phyloP scores from a whole-genome alignment of 1,140 invertebrate genomes.

The Diploscapter pachys region DNA sequence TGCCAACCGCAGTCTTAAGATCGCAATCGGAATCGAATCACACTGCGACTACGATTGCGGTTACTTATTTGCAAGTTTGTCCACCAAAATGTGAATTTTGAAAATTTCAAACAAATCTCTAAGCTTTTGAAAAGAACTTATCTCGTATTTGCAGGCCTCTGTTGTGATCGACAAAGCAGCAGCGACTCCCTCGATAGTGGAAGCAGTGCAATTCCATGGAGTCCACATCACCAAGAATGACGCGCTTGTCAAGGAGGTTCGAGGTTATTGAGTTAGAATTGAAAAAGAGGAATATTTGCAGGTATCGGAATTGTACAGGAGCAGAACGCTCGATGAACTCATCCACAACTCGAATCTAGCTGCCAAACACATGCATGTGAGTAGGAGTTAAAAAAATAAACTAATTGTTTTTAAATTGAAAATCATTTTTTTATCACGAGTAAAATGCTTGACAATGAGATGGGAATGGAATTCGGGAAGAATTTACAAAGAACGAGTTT shows the following conservation, averaged over 20 bases:
- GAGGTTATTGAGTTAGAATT: too few species aligned
- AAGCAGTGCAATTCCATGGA: slow-evolving; percentile 50
- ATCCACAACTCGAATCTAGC: slow-evolving; percentile 47
- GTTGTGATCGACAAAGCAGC: slow-evolving; percentile 21
- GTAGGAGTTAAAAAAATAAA: too few species aligned
- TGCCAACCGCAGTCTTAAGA: too few species aligned
- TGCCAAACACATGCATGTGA: slow-evolving; percentile 46
- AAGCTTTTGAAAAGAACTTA: too few species aligned
- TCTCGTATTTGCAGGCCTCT: not conserved
- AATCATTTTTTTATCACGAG: too few species aligned
- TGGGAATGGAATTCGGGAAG: too few species aligned
- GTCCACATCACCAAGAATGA: slow-evolving; percentile 45
- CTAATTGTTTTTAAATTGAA: not conserved
- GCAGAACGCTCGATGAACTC: slow-evolving; percentile 47
- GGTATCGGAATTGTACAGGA: slow-evolving; percentile 47
- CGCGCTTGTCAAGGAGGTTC: slow-evolving; percentile 47
- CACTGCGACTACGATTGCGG: too few species aligned
- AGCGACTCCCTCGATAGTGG: slow-evolving; percentile 37
- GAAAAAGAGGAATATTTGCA: not conserved
- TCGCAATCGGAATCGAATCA: too few species aligned
- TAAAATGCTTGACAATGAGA: too few species aligned
- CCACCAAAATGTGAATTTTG: too few species aligned
- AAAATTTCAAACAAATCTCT: too few species aligned
- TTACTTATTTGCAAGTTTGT: too few species aligned
- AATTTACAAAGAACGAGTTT: not conserved